Evolutionary conservation across 2,888 invertebrate species (phyloP).

Genomic region (Griposia aprilina): DNA sequence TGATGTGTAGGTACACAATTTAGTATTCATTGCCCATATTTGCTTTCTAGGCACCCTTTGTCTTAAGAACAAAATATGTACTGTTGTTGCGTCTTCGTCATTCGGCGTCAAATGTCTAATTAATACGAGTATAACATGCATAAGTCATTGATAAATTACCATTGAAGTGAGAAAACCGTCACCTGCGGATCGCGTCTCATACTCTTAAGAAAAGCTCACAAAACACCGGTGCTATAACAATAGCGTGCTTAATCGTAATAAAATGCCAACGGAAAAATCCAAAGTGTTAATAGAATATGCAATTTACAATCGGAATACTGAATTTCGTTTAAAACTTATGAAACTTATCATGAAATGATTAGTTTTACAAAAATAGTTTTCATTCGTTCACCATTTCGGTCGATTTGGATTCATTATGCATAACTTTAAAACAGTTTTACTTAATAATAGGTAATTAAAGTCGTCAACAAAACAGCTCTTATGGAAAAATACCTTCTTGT

Average conservation of each 20-base stretch:
- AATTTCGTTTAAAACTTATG: constrained; percentile 49
- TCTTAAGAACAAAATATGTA: constrained; percentile 25
- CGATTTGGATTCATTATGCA: constrained; percentile 53
- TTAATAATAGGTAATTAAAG: constrained; percentile 13
- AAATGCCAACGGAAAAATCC: constrained; percentile 41
- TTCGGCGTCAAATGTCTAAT: neutral
- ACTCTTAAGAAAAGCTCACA: constrained; percentile 23
- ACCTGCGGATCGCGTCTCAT: constrained; percentile 19
- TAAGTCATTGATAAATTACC: neutral
- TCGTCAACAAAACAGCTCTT: constrained; percentile 9
- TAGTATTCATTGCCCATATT: constrained; percentile 1
- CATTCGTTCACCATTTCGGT: constrained; percentile 42
- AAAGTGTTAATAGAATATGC: constrained; percentile 60
- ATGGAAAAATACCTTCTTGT: constrained; percentile 4
- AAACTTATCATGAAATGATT: constrained; percentile 45
- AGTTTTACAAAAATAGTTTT: constrained; percentile 49
- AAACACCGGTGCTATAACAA: constrained; percentile 8
- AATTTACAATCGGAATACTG: constrained; percentile 54
- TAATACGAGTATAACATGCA: constrained; percentile 7
- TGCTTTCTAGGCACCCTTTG: constrained; percentile 7
- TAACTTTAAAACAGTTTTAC: constrained; percentile 43
- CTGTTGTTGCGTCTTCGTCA: constrained; percentile 5
- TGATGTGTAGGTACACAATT: neutral
- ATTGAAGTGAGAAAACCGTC: constrained; percentile 34
- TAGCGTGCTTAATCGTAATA: constrained; percentile 42